Evolutionary conservation across 2,113 vertebrate species (phyloP).

Genomic region (Tachycineta bicolor): DNA sequence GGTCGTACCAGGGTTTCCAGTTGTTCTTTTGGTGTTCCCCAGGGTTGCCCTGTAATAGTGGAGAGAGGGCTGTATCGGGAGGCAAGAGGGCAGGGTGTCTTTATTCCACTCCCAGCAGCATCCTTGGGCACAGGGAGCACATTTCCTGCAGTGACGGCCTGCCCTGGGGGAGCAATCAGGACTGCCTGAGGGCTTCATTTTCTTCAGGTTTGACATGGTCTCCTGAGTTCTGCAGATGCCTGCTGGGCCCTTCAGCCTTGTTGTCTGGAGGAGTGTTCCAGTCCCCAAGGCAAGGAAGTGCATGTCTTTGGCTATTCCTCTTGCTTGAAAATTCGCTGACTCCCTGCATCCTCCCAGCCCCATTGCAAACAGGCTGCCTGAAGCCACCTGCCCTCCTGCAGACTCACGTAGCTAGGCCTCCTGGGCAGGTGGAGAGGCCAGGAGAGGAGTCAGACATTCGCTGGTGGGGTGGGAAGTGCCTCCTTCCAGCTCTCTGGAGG

Average conservation of each 20-base stretch:
- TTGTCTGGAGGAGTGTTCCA: neutral
- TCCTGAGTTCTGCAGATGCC: neutral
- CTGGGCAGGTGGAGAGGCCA: neutral
- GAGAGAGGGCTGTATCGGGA: neutral
- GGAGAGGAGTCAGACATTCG: neutral
- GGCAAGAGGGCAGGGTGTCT: neutral
- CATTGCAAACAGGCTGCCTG: rapidly evolving
- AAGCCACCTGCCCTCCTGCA: neutral
- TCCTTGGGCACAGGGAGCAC: neutral
- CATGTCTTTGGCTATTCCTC: neutral
- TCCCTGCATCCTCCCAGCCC: neutral
- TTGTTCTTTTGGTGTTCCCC: neutral
- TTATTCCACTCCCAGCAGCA: neutral
- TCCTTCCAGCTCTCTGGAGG: neutral
- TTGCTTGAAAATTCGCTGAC: neutral
- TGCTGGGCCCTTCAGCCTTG: neutral
- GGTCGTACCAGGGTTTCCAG: neutral
- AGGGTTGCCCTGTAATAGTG: neutral
- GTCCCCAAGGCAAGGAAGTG: neutral
- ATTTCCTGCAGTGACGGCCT: rapidly evolving
- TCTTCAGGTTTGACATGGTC: neutral
- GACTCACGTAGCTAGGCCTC: rapidly evolving
- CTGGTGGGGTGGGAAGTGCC: neutral
- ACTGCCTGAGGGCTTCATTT: rapidly evolving
- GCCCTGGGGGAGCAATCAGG: neutral